phyloP scores from a whole-genome alignment of 2,797 vertebrate genomes.

The Crenuchus spilurus region DNA sequence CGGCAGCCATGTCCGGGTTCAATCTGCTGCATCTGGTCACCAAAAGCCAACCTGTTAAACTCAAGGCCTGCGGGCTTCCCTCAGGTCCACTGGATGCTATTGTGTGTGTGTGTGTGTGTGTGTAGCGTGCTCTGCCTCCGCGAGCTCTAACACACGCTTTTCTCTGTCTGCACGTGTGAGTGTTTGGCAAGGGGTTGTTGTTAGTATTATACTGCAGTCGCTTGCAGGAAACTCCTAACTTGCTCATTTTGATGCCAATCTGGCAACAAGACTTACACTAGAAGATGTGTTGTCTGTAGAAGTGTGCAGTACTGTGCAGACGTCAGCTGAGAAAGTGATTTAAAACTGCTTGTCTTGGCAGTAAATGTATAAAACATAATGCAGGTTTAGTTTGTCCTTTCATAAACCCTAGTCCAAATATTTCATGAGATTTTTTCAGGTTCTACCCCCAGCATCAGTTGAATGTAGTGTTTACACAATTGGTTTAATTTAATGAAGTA shows the following conservation, averaged over 20 bases:
- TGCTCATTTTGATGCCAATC: background rate
- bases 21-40: conserved; percentile 98
- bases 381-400: no score
- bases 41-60: conserved; percentile 95
- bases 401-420: no score
- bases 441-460: no score
- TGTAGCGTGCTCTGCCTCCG: conserved; percentile 62
- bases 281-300: no score
- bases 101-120: conserved; percentile 55
- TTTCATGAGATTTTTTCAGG: no score
- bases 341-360: no score
- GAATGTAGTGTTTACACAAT: no score
- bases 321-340: no score
- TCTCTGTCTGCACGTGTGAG: conserved; percentile 39
- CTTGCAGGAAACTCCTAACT: conserved; percentile 47
- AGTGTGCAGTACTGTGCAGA: no score
- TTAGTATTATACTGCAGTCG: conserved; percentile 29
- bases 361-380: no score
- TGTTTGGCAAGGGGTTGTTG: conserved; percentile 41
- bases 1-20: conserved; percentile 97
- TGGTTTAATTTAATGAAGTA: no score
- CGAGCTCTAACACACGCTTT: conserved; percentile 33
- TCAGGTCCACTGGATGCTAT: conserved; percentile 91
- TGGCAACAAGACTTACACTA: background rate
- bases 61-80: conserved; percentile 95